Evolutionary conservation across 2,888 invertebrate genomes (phyloP), one percentile per base, ranked within the genome.

Genomic region (Neria commutata): DNA sequence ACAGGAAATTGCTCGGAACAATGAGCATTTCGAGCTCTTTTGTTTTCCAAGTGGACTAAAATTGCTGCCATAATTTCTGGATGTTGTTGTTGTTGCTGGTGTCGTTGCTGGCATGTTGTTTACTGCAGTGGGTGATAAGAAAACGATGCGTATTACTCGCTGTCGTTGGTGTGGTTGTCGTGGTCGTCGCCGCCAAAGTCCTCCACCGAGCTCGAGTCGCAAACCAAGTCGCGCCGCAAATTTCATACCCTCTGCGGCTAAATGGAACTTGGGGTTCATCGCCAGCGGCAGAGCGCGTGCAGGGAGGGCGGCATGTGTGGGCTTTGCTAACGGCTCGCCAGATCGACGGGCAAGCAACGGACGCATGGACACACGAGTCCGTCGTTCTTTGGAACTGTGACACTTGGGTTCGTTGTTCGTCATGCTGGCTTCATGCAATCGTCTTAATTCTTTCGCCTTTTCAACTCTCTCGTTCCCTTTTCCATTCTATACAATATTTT

Each of bases 341-440:
- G 48, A 11, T 11, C 29, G 29, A 11, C 29, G 29, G 6, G 5
- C 6, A 5, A 11, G 40, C 45, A 47, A n/a, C 6, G 37, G n/a
- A 37, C 4, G 37, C 37, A n/a, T 11, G 4, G 6, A n/a, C 37
- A 11, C 16, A 11, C 11, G 6, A 17, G 42, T 42, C 21, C 14
- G 42, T 6, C 42, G 42, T 42, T 42, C 21, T 37, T 8, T 8
- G 19, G 4, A 19, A 19, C 42, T 29, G 29, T 8, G 29, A 6
- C 5, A 21, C 46, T 73, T 64, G 67, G 48, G 74, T 73, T 72
- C 74, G 72, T 67, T 71, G 73, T 62, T 74, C 72, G 72, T 72
- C 71, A 72, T 72, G 72, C 72, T 71, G 67, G 72, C 64, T 72
- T 72, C 71, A 67, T 73, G 64, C 64, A 64, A 73, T 71, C 63